Evolutionary conservation across 2,888 invertebrate genomes (phyloP).

Genomic region (Agrotis clavis): DNA sequence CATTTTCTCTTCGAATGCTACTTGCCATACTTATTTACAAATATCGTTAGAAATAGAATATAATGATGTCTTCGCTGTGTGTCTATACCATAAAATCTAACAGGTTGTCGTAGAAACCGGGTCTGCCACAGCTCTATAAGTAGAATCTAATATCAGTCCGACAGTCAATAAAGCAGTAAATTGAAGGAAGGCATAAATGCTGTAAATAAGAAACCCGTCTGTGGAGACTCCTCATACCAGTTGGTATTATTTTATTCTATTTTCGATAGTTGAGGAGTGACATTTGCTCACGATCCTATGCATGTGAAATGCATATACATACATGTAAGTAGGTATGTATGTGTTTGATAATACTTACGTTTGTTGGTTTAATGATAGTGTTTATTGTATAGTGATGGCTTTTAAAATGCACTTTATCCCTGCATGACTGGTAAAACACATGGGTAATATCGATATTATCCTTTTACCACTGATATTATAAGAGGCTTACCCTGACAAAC

Average conservation of each 20-base stretch:
- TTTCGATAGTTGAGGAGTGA: conserved; percentile 18
- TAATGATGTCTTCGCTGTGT: conserved; percentile 8
- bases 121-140: conserved; percentile 23
- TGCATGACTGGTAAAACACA: conserved; percentile 14
- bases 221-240: conserved; percentile 13
- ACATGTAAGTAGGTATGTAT: conserved; percentile 21
- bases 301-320: conserved; percentile 30
- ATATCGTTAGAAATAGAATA: conserved; percentile 26
- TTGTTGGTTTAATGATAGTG: conserved; percentile 37
- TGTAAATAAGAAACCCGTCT: conserved; percentile 46
- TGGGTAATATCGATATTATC: conserved; percentile 19
- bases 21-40: conserved; percentile 12
- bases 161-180: conserved; percentile 19
- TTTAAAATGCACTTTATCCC: conserved; percentile 33
- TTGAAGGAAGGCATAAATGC: conserved; percentile 26
- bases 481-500: neutral
- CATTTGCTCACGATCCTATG: conserved; percentile 5
- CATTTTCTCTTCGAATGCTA: conserved; percentile 18
- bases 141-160: conserved; percentile 32
- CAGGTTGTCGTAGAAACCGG: conserved; percentile 35
- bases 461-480: conserved; percentile 13
- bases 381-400: conserved; percentile 25
- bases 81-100: conserved; percentile 30
- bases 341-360: conserved; percentile 35
- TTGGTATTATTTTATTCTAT: conserved; percentile 33